Evolutionary conservation across 2,888 invertebrate species (phyloP), one percentile per base, ranked within the genome.

Genomic region (Drosophila ezoana): DNA sequence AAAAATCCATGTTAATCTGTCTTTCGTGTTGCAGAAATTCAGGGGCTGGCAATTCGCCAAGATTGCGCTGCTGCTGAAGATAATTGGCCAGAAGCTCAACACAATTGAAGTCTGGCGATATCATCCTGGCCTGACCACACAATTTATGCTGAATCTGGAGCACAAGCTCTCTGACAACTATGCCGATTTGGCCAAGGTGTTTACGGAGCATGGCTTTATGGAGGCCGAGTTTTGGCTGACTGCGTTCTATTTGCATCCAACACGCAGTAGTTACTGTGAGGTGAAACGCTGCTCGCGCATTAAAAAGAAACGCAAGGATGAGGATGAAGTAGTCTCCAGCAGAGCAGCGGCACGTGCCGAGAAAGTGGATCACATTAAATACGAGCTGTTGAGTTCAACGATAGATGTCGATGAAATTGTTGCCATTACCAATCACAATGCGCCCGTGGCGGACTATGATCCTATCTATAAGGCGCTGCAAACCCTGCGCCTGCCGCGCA

Each of bases 191-290:
- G 91, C 91, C 0, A 85, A 80, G 35, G 81, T 90, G 2, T 91
- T 91, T 14, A 70, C 79, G 3, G 90, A 90, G 6, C 82, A 88
- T 47, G 81, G 65, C 0, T 91, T 91, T 51, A 79, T 91, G 69
- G 91, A 92, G 47, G 91, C 92, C 2, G 91, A 91, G 53, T 90
- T 91, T 16, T 91, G 91, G 91, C 53, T 91, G 0, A 91, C 92
- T 0, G 89, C 92, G 0, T 91, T 92, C 66, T 91, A 92, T 33
- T 65, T 91, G 13, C 72, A 90, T 76, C 91, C 91, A 1, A 89
- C 78, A 9, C 40, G 76, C 1, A 72, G 66, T 10, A 83, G 88
- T 37, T 90, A 90, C 45, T 82, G 77, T 20, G 81, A 84, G 13
- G 88, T 91, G 0, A 87, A 82, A n/a, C 89, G 89, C 3, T 87